A percentile compares a stretch with the other conserved stretches of the same genome.
These are phyloP conservation scores for Zelostemma sp. DNA, from an alignment of 1,140 invertebrate species.

Conservation along the genomic window DNA sequence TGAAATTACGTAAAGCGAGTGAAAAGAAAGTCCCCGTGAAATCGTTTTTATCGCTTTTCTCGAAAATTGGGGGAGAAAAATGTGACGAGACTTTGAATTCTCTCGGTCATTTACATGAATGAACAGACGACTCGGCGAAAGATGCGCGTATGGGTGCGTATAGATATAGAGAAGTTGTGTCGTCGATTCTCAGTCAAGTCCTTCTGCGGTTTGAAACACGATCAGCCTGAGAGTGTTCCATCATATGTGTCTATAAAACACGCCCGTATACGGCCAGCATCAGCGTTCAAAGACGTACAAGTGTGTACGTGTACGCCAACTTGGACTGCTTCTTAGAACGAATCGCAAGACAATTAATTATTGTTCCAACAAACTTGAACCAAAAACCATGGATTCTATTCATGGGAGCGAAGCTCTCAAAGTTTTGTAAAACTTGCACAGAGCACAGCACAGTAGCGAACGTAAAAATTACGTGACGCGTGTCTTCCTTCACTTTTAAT, in stretches of 20 bases:
- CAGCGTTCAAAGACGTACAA: slow-evolving; percentile 42
- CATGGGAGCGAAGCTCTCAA: too few species aligned
- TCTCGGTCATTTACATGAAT: slow-evolving; percentile 26
- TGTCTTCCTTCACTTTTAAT: slow-evolving; percentile 50
- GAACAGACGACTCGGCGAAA: slow-evolving; percentile 32
- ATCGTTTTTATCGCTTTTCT: too few species aligned
- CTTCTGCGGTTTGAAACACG: slow-evolving; percentile 70
- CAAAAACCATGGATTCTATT: too few species aligned
- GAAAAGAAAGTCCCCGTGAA: too few species aligned
- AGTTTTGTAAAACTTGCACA: slow-evolving; percentile 16
- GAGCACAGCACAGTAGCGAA: slow-evolving; percentile 36
- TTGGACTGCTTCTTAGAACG: slow-evolving; percentile 66
- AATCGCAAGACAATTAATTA: slow-evolving; percentile 66
- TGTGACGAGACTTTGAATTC: slow-evolving; percentile 26
- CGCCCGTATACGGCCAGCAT: slow-evolving; percentile 42
- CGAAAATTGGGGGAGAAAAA: too few species aligned
- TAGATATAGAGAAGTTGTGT: slow-evolving; percentile 32
- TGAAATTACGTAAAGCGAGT: too few species aligned
- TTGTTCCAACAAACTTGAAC: slow-evolving; percentile 62
- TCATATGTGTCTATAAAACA: slow-evolving; percentile 70
- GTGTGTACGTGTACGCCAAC: slow-evolving; percentile 58
- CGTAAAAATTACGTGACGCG: slow-evolving; percentile 49
- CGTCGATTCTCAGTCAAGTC: slow-evolving; percentile 64
- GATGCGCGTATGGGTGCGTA: slow-evolving; percentile 37
- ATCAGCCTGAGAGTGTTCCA: slow-evolving; percentile 71